Conservation (phyloP, 2,797 vertebrate species). For the Podargus strigoides region DNA sequence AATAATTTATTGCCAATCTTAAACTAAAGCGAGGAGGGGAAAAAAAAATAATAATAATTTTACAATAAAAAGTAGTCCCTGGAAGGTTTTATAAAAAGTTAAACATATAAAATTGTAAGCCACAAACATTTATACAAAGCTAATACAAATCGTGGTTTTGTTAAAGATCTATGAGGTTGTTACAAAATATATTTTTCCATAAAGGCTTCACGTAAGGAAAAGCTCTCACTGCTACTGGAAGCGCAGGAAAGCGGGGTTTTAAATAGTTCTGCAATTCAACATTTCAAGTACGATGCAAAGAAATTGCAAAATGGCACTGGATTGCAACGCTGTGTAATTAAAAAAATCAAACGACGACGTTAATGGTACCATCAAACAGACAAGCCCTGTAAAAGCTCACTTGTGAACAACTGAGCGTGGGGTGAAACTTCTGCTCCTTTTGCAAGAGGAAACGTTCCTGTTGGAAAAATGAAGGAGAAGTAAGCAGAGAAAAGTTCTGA, state of each 20-base stretch:
- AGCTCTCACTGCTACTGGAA: slow-evolving; percentile 50
- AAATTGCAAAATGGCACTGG: slow-evolving; percentile 62
- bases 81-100: slow-evolving; percentile 75
- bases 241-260: slow-evolving; percentile 55
- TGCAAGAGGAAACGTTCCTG: neutral
- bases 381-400: slow-evolving; percentile 29
- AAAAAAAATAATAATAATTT: slow-evolving; percentile 69
- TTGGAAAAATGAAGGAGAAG: neutral
- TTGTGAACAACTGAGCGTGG: neutral
- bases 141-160: slow-evolving; percentile 71
- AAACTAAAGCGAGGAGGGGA: slow-evolving; percentile 62
- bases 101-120: slow-evolving; percentile 69
- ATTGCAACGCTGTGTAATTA: slow-evolving; percentile 33
- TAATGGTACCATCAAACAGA: slow-evolving; percentile 55
- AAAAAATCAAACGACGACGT: neutral
- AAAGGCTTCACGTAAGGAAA: slow-evolving; percentile 67
- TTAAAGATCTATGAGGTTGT: slow-evolving; percentile 70
- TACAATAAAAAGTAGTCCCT: slow-evolving; percentile 75
- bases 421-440: neutral
- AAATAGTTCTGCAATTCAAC: slow-evolving; percentile 67
- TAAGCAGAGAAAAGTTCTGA: neutral
- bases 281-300: slow-evolving; percentile 74
- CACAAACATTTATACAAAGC: slow-evolving; percentile 75
- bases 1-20: slow-evolving; percentile 80
- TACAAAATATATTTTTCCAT: slow-evolving; percentile 73